Conservation (phyloP, 2,797 vertebrate species). For the Diplodus puntazzo region DNA sequence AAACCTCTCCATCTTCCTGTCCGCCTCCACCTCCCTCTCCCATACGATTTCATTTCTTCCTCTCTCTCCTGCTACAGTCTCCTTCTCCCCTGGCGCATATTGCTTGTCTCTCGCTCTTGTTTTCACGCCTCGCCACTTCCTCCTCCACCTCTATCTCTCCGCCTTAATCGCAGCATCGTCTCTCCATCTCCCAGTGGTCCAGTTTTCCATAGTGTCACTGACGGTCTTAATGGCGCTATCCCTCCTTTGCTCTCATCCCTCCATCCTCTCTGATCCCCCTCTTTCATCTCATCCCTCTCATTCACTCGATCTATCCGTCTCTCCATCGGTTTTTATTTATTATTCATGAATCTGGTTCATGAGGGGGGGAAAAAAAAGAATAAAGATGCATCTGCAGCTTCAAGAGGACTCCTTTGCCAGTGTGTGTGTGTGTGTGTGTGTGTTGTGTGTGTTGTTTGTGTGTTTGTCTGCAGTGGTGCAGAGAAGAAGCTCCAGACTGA, state of each 20-base stretch:
- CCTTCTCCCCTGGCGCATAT: neutral
- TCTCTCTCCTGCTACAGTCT: neutral
- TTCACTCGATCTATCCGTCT: conserved; percentile 43
- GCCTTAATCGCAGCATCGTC: neutral
- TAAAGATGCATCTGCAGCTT: conserved; percentile 62
- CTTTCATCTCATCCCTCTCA: conserved; percentile 37
- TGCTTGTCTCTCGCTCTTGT: conserved; percentile 28
- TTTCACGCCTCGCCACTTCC: conserved; percentile 45
- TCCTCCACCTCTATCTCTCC: conserved; percentile 24
- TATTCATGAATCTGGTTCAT: conserved; percentile 72
- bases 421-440: neutral
- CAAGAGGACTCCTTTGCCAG: conserved; percentile 34
- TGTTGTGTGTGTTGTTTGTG: conserved; percentile 10
- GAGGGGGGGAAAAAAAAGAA: conserved; percentile 16
- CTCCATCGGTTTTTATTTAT: conserved; percentile 55
- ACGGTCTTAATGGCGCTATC: conserved; percentile 21
- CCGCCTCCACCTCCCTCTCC: conserved; percentile 9
- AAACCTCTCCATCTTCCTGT: conserved; percentile 49
- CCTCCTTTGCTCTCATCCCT: neutral
- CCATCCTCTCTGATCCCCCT: conserved; percentile 19
- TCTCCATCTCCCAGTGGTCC: conserved; percentile 21
- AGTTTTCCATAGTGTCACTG: conserved; percentile 38
- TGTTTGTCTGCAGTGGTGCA: conserved; percentile 32
- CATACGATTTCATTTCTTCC: conserved; percentile 16
- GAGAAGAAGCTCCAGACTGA: conserved; percentile 28